These are phyloP conservation scores for Ophioninae sp. DNA, from an alignment of 2,888 invertebrate species.

Conservation along the genomic window DNA sequence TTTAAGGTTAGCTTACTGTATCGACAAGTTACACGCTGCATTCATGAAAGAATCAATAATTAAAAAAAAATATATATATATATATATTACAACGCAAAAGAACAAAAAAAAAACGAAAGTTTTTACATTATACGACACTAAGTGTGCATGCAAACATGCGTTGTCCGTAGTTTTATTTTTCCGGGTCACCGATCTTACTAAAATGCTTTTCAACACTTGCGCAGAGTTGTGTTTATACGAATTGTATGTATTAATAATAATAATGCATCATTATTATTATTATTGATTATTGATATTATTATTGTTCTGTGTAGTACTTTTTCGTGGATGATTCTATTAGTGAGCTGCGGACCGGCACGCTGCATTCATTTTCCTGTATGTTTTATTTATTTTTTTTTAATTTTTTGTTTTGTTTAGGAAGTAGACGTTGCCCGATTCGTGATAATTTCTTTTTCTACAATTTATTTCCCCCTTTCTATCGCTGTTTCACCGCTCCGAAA, in stretches of 20 bases:
- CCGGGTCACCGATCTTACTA: conserved; percentile 55
- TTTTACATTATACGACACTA: conserved; percentile 66
- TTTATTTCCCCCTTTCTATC: conserved; percentile 21
- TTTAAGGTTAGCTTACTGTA: conserved; percentile 78
- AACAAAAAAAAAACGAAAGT: conserved; percentile 23
- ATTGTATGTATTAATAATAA: conserved; percentile 27
- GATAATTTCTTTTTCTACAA: conserved; percentile 33
- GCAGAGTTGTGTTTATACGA: conserved; percentile 67
- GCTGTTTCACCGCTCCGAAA: conserved; percentile 50
- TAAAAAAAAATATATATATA: conserved; percentile 44
- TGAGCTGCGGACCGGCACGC: conserved; percentile 53
- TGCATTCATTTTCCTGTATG: conserved; percentile 51
- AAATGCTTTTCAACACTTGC: conserved; percentile 74
- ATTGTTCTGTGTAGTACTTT: conserved; percentile 69
- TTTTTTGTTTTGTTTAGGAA: conserved; percentile 20
- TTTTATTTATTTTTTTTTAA: conserved; percentile 29
- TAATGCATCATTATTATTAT: conserved; percentile 53
- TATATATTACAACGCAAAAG: not conserved
- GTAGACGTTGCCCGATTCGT: conserved; percentile 32
- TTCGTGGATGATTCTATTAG: conserved; percentile 65
- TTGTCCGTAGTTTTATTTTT: conserved; percentile 72
- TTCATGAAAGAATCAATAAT: conserved; percentile 61
- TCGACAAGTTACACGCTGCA: conserved; percentile 76
- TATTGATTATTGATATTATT: conserved; percentile 36
- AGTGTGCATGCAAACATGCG: conserved; percentile 77